A percentile compares a stretch with the other conserved stretches of the same genome.
Conservation (phyloP, 2,113 vertebrate genomes). For the Ellobius talpinus region DNA sequence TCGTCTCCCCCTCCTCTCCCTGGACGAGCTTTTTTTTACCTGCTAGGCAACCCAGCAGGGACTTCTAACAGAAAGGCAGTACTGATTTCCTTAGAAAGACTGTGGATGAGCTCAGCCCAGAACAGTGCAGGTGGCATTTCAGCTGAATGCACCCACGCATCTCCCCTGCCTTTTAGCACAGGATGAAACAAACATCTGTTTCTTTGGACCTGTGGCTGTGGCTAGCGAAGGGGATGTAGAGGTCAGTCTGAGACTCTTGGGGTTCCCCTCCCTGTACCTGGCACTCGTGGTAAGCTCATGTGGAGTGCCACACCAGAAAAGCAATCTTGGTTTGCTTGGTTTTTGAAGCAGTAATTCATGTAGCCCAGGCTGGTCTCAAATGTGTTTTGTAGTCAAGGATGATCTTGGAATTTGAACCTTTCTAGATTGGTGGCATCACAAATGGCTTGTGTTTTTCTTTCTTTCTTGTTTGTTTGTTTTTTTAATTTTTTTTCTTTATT, state of each 20-base stretch:
- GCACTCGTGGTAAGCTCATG: not conserved
- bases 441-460: not conserved
- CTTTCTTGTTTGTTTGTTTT: not conserved
- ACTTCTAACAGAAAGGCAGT: constrained; percentile 1
- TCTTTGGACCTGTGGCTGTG: not conserved
- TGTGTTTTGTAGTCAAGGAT: not conserved
- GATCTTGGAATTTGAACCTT: not conserved
- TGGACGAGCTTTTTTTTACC: constrained; percentile 33
- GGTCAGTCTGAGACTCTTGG: not conserved
- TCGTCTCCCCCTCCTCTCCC: not conserved
- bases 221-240: not conserved
- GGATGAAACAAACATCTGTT: not conserved
- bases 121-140: constrained; percentile 9
- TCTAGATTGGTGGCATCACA: not conserved
- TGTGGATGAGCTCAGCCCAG: not conserved
- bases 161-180: constrained; percentile 10
- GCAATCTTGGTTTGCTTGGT: not conserved
- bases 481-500: not conserved
- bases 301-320: not conserved
- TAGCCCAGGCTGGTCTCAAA: not conserved
- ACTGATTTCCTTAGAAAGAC: constrained; percentile 7
- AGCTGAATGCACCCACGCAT: not conserved
- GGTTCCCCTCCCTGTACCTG: not conserved
- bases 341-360: not conserved
- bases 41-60: constrained; percentile 56